phyloP scores from a whole-genome alignment of 1,140 invertebrate species.

The Chironomus tepperi region DNA sequence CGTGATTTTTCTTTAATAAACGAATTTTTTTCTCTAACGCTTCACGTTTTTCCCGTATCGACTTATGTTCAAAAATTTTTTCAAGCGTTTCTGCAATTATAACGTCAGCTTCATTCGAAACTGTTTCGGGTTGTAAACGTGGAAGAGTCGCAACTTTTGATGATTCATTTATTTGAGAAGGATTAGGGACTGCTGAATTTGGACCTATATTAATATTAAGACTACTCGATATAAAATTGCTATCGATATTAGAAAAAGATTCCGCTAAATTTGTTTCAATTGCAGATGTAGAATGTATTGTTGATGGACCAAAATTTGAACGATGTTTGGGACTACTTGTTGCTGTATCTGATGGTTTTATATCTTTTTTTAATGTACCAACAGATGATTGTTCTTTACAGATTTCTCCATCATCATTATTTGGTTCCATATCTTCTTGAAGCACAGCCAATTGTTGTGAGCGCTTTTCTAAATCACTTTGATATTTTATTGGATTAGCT shows the following conservation, averaged over 20 bases:
- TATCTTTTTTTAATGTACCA: constrained; percentile 33
- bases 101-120: constrained; percentile 45
- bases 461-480: constrained; percentile 86
- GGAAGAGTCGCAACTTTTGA: neutral
- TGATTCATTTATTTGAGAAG: constrained; percentile 30
- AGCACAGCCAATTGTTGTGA: constrained; percentile 83
- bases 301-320: constrained; percentile 37
- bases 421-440: constrained; percentile 66
- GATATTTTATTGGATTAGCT: constrained; percentile 95
- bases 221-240: neutral
- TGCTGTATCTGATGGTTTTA: constrained; percentile 35
- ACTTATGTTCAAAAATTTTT: constrained; percentile 69
- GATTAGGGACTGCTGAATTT: constrained; percentile 31
- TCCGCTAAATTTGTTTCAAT: neutral
- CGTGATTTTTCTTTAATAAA: constrained; percentile 71
- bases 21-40: constrained; percentile 86
- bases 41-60: constrained; percentile 66
- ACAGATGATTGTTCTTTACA: constrained; percentile 25
- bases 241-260: constrained; percentile 28
- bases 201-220: constrained; percentile 28
- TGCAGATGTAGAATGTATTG: constrained; percentile 29
- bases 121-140: constrained; percentile 26
- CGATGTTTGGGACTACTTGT: constrained; percentile 41
- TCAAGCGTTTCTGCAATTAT: constrained; percentile 69
- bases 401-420: constrained; percentile 41